These are phyloP conservation scores for Centrocercus urophasianus DNA, from an alignment of 2,113 vertebrate genomes.

Conservation along the genomic window DNA sequence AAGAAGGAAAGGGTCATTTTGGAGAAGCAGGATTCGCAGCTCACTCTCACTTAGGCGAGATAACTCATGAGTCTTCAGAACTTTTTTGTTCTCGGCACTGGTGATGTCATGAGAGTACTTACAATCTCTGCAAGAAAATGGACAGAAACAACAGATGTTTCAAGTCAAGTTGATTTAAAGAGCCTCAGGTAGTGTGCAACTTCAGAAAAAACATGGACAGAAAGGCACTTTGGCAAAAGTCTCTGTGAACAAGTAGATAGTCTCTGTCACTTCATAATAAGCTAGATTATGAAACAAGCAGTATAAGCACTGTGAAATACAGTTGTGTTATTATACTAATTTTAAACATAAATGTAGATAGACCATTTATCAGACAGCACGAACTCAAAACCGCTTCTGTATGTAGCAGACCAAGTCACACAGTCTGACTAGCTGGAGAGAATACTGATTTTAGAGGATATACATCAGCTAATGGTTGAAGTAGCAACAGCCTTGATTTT, in stretches of 20 bases:
- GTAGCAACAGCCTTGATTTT: neutral
- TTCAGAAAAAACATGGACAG: neutral
- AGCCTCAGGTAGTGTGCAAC: neutral
- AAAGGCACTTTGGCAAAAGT: neutral
- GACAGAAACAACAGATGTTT: neutral
- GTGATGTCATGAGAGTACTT: conserved; percentile 74
- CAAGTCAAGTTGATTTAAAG: neutral
- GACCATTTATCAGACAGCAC: neutral
- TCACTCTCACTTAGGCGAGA: conserved; percentile 76
- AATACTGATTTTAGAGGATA: neutral
- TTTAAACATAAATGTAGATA: neutral
- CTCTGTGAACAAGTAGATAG: neutral
- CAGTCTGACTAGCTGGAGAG: neutral
- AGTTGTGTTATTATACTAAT: neutral
- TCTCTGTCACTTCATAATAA: neutral
- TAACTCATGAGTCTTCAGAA: conserved; percentile 71
- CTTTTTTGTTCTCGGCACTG: conserved; percentile 65
- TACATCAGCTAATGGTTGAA: neutral
- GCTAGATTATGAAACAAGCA: neutral
- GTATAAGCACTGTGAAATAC: neutral
- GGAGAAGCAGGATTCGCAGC: conserved; percentile 78
- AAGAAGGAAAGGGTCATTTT: conserved; percentile 79
- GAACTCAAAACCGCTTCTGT: neutral
- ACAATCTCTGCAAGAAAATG: conserved; percentile 71
- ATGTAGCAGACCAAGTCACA: neutral